These are phyloP conservation scores for Willisornis vidua DNA, from an alignment of 2,113 vertebrate species.

Conservation along the genomic window DNA sequence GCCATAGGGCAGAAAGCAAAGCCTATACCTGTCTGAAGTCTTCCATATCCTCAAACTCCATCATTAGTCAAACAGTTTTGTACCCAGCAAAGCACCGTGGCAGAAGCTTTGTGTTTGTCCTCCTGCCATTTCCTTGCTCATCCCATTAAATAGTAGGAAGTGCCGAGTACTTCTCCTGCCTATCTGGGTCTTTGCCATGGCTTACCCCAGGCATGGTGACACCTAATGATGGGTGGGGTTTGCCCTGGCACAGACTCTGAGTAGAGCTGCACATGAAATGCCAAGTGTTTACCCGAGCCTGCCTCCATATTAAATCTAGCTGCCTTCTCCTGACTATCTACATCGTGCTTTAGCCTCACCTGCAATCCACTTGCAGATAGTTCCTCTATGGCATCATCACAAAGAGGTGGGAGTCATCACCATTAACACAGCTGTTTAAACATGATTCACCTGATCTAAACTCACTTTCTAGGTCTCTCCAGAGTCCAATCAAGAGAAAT, in stretches of 20 bases:
- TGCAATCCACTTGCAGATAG: not conserved
- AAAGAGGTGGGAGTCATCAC: not conserved
- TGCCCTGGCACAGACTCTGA: not conserved
- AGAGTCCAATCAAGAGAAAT: not conserved
- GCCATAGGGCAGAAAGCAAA: not conserved
- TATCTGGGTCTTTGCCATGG: not conserved
- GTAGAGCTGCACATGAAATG: not conserved
- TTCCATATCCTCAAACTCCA: not conserved
- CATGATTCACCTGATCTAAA: not conserved
- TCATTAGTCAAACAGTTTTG: not conserved
- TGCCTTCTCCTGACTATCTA: not conserved
- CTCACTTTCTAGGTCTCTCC: not conserved
- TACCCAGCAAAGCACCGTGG: not conserved
- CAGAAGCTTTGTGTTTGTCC: not conserved
- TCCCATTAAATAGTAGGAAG: not conserved
- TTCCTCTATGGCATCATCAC: not conserved
- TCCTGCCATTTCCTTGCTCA: not conserved
- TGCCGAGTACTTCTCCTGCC: not conserved
- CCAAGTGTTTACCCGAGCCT: not conserved
- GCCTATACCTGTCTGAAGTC: not conserved
- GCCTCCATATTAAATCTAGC: not conserved
- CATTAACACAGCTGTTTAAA: not conserved
- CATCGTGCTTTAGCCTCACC: not conserved
- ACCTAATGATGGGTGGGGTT: not conserved
- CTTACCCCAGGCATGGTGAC: not conserved